These are phyloP conservation scores for Crocuta crocuta DNA, from an alignment of 2,113 vertebrate species.

Conservation along the genomic window DNA sequence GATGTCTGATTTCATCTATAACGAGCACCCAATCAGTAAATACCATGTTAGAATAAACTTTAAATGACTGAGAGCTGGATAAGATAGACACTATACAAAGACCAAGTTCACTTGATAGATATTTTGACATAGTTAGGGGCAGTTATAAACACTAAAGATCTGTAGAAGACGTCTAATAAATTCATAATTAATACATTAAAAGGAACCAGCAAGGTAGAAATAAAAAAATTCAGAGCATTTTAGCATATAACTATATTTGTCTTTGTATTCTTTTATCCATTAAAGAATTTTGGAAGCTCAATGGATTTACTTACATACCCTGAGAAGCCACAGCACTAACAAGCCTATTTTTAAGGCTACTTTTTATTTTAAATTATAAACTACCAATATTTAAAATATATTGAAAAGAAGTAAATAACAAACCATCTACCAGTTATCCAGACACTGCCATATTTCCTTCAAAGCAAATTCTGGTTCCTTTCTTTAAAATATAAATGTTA, in stretches of 20 bases:
- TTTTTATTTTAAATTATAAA: conserved; percentile 29
- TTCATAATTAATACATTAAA: neutral
- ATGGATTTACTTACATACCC: neutral
- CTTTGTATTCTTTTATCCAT: neutral
- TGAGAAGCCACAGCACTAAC: neutral
- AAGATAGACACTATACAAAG: neutral
- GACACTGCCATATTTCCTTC: conserved; percentile 32
- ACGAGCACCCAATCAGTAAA: conserved; percentile 1
- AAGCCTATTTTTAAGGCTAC: neutral
- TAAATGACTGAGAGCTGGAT: neutral
- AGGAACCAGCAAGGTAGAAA: neutral
- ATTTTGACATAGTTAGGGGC: neutral
- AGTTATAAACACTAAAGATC: neutral
- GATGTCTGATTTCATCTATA: conserved; percentile 91
- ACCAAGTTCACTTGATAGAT: neutral
- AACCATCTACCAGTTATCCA: neutral
- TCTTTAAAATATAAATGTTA: conserved; percentile 15
- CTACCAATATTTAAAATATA: neutral
- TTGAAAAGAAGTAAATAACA: conserved; percentile 16
- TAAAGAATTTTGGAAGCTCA: conserved; percentile 17
- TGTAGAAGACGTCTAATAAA: neutral
- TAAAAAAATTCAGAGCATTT: conserved; percentile 5
- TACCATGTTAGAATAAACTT: neutral
- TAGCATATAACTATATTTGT: neutral
- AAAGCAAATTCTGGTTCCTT: conserved; percentile 36